Evolutionary conservation across 2,888 invertebrate genomes (phyloP).

Genomic region (Caenorhabditis virilis): DNA sequence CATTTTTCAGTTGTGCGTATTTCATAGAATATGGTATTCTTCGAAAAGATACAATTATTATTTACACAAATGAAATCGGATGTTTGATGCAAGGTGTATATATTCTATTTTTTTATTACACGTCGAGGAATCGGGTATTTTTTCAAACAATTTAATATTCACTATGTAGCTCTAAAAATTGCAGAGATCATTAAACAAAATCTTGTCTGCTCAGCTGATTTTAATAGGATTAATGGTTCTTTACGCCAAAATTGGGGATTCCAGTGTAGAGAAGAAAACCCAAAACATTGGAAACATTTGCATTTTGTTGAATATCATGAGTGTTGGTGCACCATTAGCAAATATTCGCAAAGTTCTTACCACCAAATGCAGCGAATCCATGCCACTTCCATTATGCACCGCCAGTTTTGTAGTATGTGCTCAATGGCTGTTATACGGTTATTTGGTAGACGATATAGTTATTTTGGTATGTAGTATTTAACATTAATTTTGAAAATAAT

Average conservation of each 20-base stretch:
- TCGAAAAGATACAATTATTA: constrained; percentile 71
- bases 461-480: constrained; percentile 75
- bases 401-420: constrained; percentile 81
- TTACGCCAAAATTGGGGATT: constrained; percentile 4
- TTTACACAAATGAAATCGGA: constrained; percentile 80
- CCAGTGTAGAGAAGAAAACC: constrained; percentile 7
- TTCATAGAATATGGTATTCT: constrained; percentile 83
- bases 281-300: constrained; percentile 53
- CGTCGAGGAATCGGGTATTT: constrained; percentile 73
- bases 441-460: constrained; percentile 79
- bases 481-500: neutral
- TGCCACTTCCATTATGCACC: constrained; percentile 86
- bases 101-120: constrained; percentile 77
- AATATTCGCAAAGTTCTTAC: constrained; percentile 44
- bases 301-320: constrained; percentile 62
- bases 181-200: constrained; percentile 28
- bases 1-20: constrained; percentile 76
- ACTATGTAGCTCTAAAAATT: neutral
- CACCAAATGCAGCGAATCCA: constrained; percentile 81
- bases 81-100: constrained; percentile 79
- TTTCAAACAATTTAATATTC: no score
- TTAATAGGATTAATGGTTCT: no score
- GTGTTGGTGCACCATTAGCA: constrained; percentile 59
- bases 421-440: constrained; percentile 83
- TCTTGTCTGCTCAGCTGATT: no score